phyloP scores from a whole-genome alignment of 2,797 vertebrate genomes.

The Hyperoplus immaculatus region DNA sequence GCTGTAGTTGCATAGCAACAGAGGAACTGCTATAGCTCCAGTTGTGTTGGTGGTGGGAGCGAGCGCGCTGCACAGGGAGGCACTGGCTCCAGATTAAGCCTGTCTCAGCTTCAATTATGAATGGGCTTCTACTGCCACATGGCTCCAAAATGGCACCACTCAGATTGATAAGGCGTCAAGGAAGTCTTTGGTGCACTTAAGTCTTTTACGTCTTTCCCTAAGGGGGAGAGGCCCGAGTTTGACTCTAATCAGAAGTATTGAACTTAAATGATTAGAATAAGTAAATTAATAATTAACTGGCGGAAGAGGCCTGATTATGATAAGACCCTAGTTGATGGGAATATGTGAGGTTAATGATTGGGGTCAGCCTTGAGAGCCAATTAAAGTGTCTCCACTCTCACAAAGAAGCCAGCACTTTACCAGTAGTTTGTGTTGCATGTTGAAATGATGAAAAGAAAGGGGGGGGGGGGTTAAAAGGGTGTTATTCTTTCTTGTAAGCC shows the following conservation, averaged over 20 bases:
- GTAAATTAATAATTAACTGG: slow-evolving; percentile 82
- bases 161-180: slow-evolving; percentile 70
- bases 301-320: slow-evolving; percentile 67
- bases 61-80: slow-evolving; percentile 74
- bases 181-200: slow-evolving; percentile 67
- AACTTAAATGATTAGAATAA: slow-evolving; percentile 79
- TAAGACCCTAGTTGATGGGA: slow-evolving; percentile 82
- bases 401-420: slow-evolving; percentile 61
- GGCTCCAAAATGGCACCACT: slow-evolving; percentile 78
- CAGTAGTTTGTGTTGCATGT: slow-evolving; percentile 29
- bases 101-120: slow-evolving; percentile 86
- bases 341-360: slow-evolving; percentile 80
- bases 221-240: slow-evolving; percentile 26
- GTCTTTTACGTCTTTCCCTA: slow-evolving; percentile 52
- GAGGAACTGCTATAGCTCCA: slow-evolving; percentile 82
- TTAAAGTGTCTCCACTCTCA: slow-evolving; percentile 70
- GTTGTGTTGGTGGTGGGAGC: slow-evolving; percentile 80
- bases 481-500: slow-evolving; percentile 33
- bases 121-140: slow-evolving; percentile 81
- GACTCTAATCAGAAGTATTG: slow-evolving; percentile 80
- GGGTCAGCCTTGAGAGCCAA: slow-evolving; percentile 78
- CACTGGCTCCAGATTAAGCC: slow-evolving; percentile 82
- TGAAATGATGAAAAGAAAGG: slow-evolving; percentile 13
- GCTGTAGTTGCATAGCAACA: slow-evolving; percentile 89
- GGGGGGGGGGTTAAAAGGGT: neutral